A percentile compares a stretch with the other conserved stretches of the same genome.
Conservation (phyloP, 2,888 invertebrate genomes). For the Euclidia mi region DNA sequence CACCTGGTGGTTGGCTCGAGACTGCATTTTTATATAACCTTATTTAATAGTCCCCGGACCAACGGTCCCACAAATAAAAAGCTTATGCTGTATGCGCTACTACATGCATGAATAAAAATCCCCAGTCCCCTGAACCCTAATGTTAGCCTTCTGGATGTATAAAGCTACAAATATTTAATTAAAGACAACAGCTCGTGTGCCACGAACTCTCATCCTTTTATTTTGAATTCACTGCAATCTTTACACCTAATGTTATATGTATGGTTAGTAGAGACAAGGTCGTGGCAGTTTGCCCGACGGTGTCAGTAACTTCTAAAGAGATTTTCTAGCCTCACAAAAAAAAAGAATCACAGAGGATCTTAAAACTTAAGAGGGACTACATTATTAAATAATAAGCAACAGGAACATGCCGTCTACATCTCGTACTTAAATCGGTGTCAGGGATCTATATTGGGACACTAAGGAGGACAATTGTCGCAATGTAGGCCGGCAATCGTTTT, state of each 20-base stretch:
- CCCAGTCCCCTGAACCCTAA: conserved; percentile 9
- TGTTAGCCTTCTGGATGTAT: conserved; percentile 15
- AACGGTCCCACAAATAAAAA: conserved; percentile 22
- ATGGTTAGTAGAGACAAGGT: conserved; percentile 13
- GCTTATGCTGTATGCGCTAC: background rate
- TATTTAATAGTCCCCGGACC: conserved; percentile 13
- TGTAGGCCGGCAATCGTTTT: conserved; percentile 26
- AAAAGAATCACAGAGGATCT: conserved; percentile 14
- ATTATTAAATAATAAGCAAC: conserved; percentile 39
- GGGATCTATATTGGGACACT: conserved; percentile 42
- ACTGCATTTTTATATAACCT: conserved; percentile 28
- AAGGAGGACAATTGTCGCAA: conserved; percentile 40
- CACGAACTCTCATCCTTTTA: conserved; percentile 27
- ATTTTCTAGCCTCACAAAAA: background rate
- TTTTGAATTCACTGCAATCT: conserved; percentile 48
- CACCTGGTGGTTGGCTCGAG: conserved; percentile 24
- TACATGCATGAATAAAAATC: conserved; percentile 6
- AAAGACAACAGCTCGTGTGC: conserved; percentile 24
- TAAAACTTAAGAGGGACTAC: conserved; percentile 22
- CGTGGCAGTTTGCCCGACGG: conserved; percentile 13
- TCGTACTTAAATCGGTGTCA: conserved; percentile 36
- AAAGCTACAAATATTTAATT: conserved; percentile 36
- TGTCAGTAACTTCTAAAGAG: conserved; percentile 2
- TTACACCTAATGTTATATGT: conserved; percentile 28
- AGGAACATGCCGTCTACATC: conserved; percentile 22